Evolutionary conservation across 2,797 vertebrate species (phyloP).

Genomic region (Enteromius unitaeniatus): DNA sequence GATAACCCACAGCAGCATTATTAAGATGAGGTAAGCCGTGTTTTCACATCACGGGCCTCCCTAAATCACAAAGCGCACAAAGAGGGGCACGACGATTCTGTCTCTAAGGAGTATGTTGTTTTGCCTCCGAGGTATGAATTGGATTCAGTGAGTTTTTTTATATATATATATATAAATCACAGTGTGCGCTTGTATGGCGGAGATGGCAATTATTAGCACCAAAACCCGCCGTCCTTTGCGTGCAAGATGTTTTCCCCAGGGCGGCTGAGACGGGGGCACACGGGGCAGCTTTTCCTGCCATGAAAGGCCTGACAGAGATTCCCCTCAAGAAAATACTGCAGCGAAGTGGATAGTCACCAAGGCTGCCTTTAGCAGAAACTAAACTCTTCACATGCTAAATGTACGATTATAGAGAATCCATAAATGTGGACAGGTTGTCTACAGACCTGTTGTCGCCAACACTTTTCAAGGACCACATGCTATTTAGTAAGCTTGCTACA

Average conservation of each 20-base stretch:
- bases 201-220: slow-evolving; percentile 81
- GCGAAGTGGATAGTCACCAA: background rate
- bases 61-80: slow-evolving; percentile 76
- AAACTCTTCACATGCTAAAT: slow-evolving; percentile 1
- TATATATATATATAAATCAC: slow-evolving; percentile 83
- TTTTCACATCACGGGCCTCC: slow-evolving; percentile 52
- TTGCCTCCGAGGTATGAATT: slow-evolving; percentile 81
- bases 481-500: slow-evolving; percentile 15
- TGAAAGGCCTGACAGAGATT: slow-evolving; percentile 32
- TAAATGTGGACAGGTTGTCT: background rate
- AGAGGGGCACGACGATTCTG: slow-evolving; percentile 68
- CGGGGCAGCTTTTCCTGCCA: slow-evolving; percentile 52
- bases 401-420: background rate
- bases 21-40: background rate
- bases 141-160: slow-evolving; percentile 67
- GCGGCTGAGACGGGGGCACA: slow-evolving; percentile 61
- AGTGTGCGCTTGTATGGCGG: slow-evolving; percentile 70
- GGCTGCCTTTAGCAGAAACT: background rate
- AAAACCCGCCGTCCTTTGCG: slow-evolving; percentile 71
- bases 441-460: background rate
- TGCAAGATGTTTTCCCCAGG: slow-evolving; percentile 73
- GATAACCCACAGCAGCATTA: background rate
- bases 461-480: background rate
- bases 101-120: slow-evolving; percentile 80
- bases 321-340: slow-evolving; percentile 10